phyloP scores from a whole-genome alignment of 2,113 vertebrate genomes.

The Crotalus horridus region DNA sequence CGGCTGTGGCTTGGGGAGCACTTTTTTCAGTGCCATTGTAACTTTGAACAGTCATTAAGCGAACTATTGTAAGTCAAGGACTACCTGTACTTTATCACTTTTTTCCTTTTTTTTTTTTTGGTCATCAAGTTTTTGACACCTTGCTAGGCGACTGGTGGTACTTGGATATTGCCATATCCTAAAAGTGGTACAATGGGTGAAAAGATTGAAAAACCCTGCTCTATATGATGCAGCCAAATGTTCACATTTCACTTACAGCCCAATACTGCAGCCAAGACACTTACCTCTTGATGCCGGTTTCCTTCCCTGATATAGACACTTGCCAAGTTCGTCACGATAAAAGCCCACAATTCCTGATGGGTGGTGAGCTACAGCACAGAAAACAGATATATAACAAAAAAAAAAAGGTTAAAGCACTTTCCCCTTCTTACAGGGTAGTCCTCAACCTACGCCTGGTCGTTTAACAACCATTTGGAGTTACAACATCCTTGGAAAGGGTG shows the following conservation, averaged over 20 bases:
- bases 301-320: constrained; percentile 98
- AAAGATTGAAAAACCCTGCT: no score
- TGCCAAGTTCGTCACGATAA: constrained; percentile 96
- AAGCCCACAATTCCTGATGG: constrained; percentile 97
- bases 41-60: no score
- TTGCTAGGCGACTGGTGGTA: no score
- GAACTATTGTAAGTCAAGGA: no score
- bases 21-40: no score
- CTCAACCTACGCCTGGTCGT: background rate
- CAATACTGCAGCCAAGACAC: constrained; percentile 3
- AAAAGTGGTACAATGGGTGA: no score
- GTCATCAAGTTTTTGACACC: no score
- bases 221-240: background rate
- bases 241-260: background rate
- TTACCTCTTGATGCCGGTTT: constrained; percentile 94
- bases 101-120: no score
- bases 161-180: no score
- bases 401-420: background rate
- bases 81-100: no score
- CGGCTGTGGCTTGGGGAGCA: no score
- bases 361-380: constrained; percentile 82
- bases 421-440: background rate
- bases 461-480: background rate
- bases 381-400: background rate
- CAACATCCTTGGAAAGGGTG: background rate